Conservation (phyloP, 2,113 vertebrate species). For the Jacana jacana region DNA sequence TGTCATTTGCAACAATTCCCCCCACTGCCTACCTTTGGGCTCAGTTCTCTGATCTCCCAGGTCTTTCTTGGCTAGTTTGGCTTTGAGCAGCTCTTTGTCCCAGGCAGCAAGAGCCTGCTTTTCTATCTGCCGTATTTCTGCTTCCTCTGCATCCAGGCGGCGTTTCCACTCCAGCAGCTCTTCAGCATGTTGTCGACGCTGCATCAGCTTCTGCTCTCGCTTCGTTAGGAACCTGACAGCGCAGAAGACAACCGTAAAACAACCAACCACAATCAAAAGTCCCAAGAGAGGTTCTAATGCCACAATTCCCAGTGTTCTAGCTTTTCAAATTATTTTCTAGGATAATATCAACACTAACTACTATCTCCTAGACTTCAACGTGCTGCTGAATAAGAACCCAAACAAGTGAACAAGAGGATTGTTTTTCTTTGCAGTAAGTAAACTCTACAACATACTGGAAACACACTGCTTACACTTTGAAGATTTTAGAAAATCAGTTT, state of each 20-base stretch:
- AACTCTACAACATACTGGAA: not conserved
- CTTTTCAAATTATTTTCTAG: not conserved
- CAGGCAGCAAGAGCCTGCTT: constrained; percentile 90
- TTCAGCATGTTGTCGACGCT: constrained; percentile 89
- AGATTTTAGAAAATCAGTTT: not conserved
- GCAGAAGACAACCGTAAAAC: not conserved
- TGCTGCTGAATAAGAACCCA: not conserved
- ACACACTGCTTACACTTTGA: not conserved
- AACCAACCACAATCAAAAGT: not conserved
- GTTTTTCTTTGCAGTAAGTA: not conserved
- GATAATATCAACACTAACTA: not conserved
- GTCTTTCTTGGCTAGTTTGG: constrained; percentile 71
- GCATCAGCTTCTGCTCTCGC: constrained; percentile 93
- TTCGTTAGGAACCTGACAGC: constrained; percentile 90
- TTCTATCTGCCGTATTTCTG: constrained; percentile 88
- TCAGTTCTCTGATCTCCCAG: constrained; percentile 67
- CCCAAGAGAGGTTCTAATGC: not conserved
- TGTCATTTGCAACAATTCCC: not conserved
- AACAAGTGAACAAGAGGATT: not conserved
- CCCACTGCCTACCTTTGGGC: constrained; percentile 65
- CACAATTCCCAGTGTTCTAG: not conserved
- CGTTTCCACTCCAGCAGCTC: constrained; percentile 92
- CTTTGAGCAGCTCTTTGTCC: constrained; percentile 80
- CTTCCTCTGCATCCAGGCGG: constrained; percentile 90
- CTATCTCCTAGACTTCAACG: not conserved